Evolutionary conservation across 2,888 invertebrate species (phyloP).

Genomic region (Cataglyphis rosenhaueri): DNA sequence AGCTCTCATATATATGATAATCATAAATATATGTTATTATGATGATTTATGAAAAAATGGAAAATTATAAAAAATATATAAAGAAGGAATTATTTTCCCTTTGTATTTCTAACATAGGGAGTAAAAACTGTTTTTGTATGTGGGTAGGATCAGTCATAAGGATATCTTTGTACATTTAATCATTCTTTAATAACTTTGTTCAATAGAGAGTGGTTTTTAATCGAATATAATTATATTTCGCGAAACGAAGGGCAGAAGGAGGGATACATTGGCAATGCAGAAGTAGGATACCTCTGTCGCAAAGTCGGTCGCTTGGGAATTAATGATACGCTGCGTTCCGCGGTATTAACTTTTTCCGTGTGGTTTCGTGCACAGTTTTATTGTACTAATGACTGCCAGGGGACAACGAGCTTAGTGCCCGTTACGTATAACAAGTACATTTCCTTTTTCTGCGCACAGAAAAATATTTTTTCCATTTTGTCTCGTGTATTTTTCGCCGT

Average conservation of each 20-base stretch:
- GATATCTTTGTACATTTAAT: not conserved
- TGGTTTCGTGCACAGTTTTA: slow-evolving; percentile 34
- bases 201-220: not conserved
- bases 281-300: slow-evolving; percentile 8
- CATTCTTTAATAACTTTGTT: not conserved
- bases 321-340: slow-evolving; percentile 32
- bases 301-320: slow-evolving; percentile 11
- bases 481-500: not conserved
- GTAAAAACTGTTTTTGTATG: not conserved
- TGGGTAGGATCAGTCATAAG: not conserved
- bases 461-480: slow-evolving; percentile 11
- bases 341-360: slow-evolving; percentile 42
- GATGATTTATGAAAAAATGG: not conserved
- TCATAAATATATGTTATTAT: not conserved
- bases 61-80: not conserved
- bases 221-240: slow-evolving; percentile 25
- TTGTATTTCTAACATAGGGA: not conserved
- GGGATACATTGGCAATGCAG: not conserved
- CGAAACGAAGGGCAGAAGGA: not conserved
- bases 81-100: not conserved
- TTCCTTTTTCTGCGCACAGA: not conserved
- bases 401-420: not conserved
- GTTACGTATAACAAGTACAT: slow-evolving; percentile 1
- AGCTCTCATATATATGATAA: not conserved
- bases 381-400: slow-evolving; percentile 34